phyloP scores from a whole-genome alignment of 64 coral and sea anemone genomes.

The Pachyseris speciosa region DNA sequence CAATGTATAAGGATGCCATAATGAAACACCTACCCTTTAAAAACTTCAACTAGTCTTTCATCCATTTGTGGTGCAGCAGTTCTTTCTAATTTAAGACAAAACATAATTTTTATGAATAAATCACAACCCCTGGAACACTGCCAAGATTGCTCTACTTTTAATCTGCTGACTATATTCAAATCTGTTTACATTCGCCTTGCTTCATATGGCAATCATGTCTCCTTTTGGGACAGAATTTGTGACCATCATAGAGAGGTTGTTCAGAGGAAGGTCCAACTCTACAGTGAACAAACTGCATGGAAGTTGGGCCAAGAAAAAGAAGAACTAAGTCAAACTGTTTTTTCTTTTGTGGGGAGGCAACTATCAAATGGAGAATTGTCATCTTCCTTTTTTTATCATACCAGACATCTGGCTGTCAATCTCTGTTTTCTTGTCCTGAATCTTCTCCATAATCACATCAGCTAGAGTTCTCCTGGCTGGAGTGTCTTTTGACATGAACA shows the following conservation, averaged over 20 bases:
- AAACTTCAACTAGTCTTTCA: slow-evolving; percentile 94
- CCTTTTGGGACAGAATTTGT: too few species aligned
- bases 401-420: slow-evolving; percentile 99
- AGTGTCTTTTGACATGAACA: slow-evolving; percentile 97
- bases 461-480: slow-evolving; percentile 90
- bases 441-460: slow-evolving; percentile 98
- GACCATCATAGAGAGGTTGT: too few species aligned
- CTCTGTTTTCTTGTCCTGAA: slow-evolving; percentile 99
- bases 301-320: too few species aligned
- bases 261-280: too few species aligned
- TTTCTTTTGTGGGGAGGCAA: not conserved
- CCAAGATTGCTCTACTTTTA: too few species aligned
- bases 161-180: too few species aligned
- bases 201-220: too few species aligned
- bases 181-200: too few species aligned
- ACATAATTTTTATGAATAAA: not conserved
- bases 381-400: not conserved
- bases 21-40: slow-evolving; percentile 87
- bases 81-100: slow-evolving; percentile 64
- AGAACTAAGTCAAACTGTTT: not conserved
- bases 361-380: too few species aligned
- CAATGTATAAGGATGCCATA: too few species aligned
- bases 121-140: too few species aligned
- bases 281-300: too few species aligned
- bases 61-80: slow-evolving; percentile 91